Evolutionary conservation across 2,797 vertebrate genomes (phyloP).

Genomic region (Phrynocephalus vlangalii): DNA sequence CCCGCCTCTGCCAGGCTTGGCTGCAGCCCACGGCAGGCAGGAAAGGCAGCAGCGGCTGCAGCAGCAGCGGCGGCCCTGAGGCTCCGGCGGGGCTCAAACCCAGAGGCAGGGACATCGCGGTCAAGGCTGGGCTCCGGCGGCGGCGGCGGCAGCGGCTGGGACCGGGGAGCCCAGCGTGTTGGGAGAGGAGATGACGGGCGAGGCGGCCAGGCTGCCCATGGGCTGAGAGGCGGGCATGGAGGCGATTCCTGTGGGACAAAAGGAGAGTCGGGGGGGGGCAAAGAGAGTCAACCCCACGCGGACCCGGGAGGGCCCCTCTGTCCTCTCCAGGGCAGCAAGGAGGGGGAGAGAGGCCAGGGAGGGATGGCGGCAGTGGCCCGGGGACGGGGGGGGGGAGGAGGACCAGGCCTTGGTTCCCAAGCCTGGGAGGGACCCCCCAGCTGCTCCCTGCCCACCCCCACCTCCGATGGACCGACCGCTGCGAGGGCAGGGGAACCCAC

Average conservation of each 20-base stretch:
- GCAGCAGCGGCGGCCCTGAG: neutral
- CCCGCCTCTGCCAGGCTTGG: neutral
- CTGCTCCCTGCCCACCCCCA: accelerated
- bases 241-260: conserved; percentile 80
- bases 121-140: conserved; percentile 86
- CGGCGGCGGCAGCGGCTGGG: conserved; percentile 82
- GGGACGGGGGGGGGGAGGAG: no score
- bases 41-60: neutral
- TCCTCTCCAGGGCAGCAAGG: no score
- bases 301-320: no score
- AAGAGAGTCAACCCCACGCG: no score
- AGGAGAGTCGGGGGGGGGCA: no score
- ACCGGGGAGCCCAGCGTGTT: conserved; percentile 87
- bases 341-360: no score
- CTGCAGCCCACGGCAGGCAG: neutral
- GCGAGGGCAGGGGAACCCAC: conserved; percentile 51
- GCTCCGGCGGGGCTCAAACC: no score
- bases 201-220: conserved; percentile 85
- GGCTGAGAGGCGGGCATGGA: conserved; percentile 88
- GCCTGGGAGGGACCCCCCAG: no score
- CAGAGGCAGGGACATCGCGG: conserved; percentile 10
- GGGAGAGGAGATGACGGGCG: conserved; percentile 87
- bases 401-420: no score
- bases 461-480: neutral
- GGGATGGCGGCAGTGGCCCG: no score